phyloP scores from a whole-genome alignment of 2,113 vertebrate species.

The Cranoglanis bouderius region DNA sequence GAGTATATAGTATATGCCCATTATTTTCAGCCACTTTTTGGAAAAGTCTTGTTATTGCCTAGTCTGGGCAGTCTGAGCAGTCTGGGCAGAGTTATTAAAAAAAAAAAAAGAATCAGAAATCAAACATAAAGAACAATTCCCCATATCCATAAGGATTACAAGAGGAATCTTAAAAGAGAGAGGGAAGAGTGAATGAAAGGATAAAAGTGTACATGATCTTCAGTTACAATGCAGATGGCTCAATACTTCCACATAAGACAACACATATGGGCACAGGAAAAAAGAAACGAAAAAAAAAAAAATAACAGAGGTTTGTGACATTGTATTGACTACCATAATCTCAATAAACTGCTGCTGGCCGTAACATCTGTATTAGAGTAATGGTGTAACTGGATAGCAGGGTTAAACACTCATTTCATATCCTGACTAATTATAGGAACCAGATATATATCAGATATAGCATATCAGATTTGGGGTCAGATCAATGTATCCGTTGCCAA shows the following conservation, averaged over 20 bases:
- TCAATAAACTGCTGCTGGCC: background rate
- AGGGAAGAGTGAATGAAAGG: background rate
- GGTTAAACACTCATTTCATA: background rate
- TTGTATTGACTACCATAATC: background rate
- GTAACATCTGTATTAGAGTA: background rate
- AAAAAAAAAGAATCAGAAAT: too few relatives aligned
- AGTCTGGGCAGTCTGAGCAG: background rate
- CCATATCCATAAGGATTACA: background rate
- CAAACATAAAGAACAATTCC: background rate
- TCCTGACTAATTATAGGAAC: background rate
- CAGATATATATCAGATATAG: too few relatives aligned
- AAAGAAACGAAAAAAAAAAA: background rate
- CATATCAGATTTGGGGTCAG: background rate
- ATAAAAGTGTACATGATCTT: background rate
- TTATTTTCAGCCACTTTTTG: background rate
- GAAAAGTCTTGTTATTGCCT: background rate
- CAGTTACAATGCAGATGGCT: background rate
- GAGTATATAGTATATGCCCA: background rate
- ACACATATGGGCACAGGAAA: background rate
- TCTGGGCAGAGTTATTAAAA: too few relatives aligned
- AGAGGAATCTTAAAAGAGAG: background rate
- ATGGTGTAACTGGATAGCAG: background rate
- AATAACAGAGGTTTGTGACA: background rate
- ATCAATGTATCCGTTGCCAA: background rate
- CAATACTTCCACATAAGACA: background rate